These are phyloP conservation scores for Subanguina moxae DNA, from an alignment of 1,140 invertebrate genomes.

Conservation along the genomic window DNA sequence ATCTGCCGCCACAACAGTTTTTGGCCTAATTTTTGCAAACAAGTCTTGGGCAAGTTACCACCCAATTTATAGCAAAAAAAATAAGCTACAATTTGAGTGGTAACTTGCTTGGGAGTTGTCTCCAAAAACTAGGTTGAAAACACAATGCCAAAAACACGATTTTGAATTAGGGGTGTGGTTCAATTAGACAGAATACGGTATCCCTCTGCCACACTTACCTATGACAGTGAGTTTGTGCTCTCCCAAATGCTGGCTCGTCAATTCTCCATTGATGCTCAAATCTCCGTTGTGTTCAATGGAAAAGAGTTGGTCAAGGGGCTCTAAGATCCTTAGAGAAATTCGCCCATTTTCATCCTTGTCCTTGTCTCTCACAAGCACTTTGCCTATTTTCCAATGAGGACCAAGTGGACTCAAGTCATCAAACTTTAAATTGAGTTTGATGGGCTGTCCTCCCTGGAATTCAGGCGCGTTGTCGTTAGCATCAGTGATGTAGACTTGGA, in stretches of 20 bases:
- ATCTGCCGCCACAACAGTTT: too few species aligned
- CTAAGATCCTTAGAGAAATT: constrained; percentile 45
- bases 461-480: constrained; percentile 56
- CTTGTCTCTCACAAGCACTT: constrained; percentile 39
- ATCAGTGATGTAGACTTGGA: constrained; percentile 50
- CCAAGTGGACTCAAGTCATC: constrained; percentile 29
- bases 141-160: too few species aligned
- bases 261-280: constrained; percentile 50
- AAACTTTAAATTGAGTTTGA: constrained; percentile 13
- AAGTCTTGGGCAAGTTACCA: too few species aligned
- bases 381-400: constrained; percentile 46
- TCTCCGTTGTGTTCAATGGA: constrained; percentile 41
- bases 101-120: too few species aligned
- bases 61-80: too few species aligned
- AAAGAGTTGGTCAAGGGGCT: constrained; percentile 51
- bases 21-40: too few species aligned
- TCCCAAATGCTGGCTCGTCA: constrained; percentile 55
- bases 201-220: too few species aligned
- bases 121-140: too few species aligned
- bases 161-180: too few species aligned
- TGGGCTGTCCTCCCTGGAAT: constrained; percentile 47
- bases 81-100: too few species aligned
- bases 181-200: too few species aligned
- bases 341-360: constrained; percentile 54
- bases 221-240: constrained; percentile 31